phyloP scores from a whole-genome alignment of 2,113 vertebrate species.

The Notothenia rossii region DNA sequence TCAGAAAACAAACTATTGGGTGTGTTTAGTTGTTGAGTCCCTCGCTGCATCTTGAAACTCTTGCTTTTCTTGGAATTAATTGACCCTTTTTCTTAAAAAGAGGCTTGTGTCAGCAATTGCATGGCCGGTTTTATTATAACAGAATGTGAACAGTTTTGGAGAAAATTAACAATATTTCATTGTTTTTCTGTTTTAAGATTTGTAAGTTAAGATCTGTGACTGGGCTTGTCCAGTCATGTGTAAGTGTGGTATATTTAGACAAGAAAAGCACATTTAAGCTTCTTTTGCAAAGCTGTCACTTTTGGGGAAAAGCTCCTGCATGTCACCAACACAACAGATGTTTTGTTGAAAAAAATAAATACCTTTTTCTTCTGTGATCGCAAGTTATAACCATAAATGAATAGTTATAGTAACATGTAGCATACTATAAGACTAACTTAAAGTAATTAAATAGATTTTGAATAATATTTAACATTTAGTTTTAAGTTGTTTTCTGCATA shows the following conservation, averaged over 20 bases:
- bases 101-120: conserved; percentile 23
- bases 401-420: not conserved
- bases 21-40: not conserved
- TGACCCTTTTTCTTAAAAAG: not conserved
- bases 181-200: not conserved
- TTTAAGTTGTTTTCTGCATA: not conserved
- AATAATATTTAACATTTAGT: too few relatives aligned
- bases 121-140: conserved; percentile 1
- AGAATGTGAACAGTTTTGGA: not conserved
- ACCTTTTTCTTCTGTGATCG: too few relatives aligned
- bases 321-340: not conserved
- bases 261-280: not conserved
- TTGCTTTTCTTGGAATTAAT: conserved; percentile 2
- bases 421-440: not conserved
- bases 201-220: not conserved
- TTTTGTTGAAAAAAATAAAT: too few relatives aligned
- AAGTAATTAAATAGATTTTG: too few relatives aligned
- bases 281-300: not conserved
- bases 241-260: not conserved
- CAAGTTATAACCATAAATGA: not conserved
- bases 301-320: too few relatives aligned
- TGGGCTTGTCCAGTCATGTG: not conserved
- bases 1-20: not conserved
- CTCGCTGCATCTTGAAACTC: conserved; percentile 20
- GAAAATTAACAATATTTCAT: not conserved